Evolutionary conservation across 1,140 invertebrate species (phyloP), one percentile per base, ranked within the genome.

Genomic region (Agrilus planipennis): DNA sequence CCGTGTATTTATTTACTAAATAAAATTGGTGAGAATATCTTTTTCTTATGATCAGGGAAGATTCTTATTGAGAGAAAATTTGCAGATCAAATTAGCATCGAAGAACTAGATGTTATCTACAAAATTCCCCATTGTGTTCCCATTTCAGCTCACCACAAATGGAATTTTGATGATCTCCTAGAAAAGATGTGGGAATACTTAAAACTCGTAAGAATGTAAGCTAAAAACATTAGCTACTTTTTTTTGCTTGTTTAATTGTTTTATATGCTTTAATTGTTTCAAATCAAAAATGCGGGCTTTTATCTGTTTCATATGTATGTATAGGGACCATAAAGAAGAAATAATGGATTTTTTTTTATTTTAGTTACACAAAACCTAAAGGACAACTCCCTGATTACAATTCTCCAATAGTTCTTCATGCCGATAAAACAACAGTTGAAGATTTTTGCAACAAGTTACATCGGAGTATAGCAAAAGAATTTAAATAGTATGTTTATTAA

Each of bases 171-270:
- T 67, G 95, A 99, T 65, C 67, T 99, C 34, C 64, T 99, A 11
- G 94, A 99, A 62, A 95, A 92, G 64, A 96, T 99, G 84, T 99
- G 96, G 96, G 83, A 93, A 46, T 99, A 99, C 62, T 67, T 99
- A 11, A 84, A 86, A 60, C 72, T 99, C 6, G 81, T 95, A 29
- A 73, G 96, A 70, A 95, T 99, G 83, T 94, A 75, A 53, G 48
- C 44, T n/a, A n/a, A 35, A 19, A 41, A 43, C 41, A 36, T 42
- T 44, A 35, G 27, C 21, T 15, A 30, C 16, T 11, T 40, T 29
- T 38, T 10, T 18, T 17, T 22, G 28, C 7, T 16, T 25, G 36
- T 10, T 22, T n/a, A n/a, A n/a, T n/a, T n/a, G n/a, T n/a, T n/a
- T n/a, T n/a, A n/a, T n/a, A n/a, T n/a, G n/a, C n/a, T n/a, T n/a